Conservation (phyloP, 1,140 invertebrate species). For the Drosophila simulans region DNA sequence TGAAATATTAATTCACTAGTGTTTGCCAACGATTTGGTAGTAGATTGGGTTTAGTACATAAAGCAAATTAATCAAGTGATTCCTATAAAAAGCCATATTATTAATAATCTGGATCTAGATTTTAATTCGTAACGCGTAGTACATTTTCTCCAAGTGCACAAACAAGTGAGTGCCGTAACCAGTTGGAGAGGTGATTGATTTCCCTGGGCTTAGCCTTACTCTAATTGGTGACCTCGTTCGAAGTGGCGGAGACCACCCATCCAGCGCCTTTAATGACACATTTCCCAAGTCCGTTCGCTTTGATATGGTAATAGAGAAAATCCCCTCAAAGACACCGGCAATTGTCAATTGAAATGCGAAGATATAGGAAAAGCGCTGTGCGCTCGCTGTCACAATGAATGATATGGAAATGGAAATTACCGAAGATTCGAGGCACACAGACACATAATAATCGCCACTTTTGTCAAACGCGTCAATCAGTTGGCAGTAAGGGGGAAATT, state of each 20-base stretch:
- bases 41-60: neutral
- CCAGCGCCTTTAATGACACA: conserved; percentile 56
- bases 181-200: conserved; percentile 35
- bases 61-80: no score
- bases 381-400: conserved; percentile 53
- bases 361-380: conserved; percentile 3
- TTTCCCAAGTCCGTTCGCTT: conserved; percentile 41
- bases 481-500: neutral
- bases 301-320: conserved; percentile 73
- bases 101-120: no score
- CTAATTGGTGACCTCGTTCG: conserved; percentile 38
- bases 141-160: neutral
- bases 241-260: conserved; percentile 32
- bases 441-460: conserved; percentile 26
- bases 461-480: conserved; percentile 75
- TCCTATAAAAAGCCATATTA: no score
- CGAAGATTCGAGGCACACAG: conserved; percentile 15
- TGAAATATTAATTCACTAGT: neutral
- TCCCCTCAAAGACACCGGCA: conserved; percentile 62
- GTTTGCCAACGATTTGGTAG: neutral
- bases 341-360: conserved; percentile 59
- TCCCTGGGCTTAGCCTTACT: conserved; percentile 8
- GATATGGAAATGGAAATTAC: conserved; percentile 72
- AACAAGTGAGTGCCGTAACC: conserved; percentile 2
- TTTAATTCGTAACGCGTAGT: no score